Evolutionary conservation across 2,113 vertebrate species (phyloP).

Genomic region (Laticauda colubrina): DNA sequence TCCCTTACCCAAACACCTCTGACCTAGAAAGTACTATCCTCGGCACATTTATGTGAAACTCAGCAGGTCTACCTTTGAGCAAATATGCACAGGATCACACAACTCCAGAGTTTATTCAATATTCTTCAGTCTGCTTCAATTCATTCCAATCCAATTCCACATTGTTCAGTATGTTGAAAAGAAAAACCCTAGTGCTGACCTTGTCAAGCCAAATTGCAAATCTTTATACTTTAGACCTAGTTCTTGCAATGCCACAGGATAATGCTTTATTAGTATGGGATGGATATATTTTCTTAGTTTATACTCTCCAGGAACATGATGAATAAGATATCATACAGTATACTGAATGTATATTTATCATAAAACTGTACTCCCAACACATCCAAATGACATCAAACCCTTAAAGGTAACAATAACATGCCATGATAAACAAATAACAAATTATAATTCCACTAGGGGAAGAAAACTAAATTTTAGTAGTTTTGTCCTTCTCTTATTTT

Average conservation of each 20-base stretch:
- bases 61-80: not conserved
- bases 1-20: constrained; percentile 59
- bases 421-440: not conserved
- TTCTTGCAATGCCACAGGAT: constrained; percentile 62
- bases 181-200: constrained; percentile 61
- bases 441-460: not conserved
- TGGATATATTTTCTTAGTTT: constrained; percentile 59
- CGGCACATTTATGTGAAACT: not conserved
- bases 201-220: constrained; percentile 57
- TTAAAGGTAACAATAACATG: not conserved
- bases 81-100: not conserved
- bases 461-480: not conserved
- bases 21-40: not conserved
- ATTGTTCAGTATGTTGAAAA: constrained; percentile 61
- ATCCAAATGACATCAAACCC: not conserved
- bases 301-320: constrained; percentile 37
- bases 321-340: constrained; percentile 44
- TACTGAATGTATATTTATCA: not conserved
- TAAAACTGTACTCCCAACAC: not conserved
- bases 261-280: constrained; percentile 45
- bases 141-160: constrained; percentile 42
- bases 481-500: not conserved
- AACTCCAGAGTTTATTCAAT: not conserved
- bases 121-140: not conserved
- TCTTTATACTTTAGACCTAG: constrained; percentile 55